phyloP scores from a whole-genome alignment of 2,888 invertebrate genomes.

The Chouioia cunea region DNA sequence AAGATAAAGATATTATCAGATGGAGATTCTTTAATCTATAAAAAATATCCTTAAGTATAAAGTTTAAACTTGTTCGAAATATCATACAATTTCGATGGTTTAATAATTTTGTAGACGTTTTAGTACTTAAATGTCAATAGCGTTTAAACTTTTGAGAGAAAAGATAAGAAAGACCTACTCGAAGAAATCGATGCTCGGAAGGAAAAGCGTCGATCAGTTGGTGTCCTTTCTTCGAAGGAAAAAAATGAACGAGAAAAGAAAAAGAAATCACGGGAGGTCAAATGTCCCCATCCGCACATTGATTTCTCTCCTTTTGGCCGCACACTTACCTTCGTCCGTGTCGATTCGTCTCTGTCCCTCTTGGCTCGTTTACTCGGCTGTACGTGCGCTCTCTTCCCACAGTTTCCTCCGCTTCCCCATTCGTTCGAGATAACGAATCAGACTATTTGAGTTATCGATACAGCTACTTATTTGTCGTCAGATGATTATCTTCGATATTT shows the following conservation, averaged over 20 bases:
- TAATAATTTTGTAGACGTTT: no score
- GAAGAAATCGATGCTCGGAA: no score
- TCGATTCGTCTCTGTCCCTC: constrained; percentile 40
- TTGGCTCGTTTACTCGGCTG: constrained; percentile 4
- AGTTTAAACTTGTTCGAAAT: no score
- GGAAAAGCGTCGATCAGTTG: no score
- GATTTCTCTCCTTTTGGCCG: constrained; percentile 20
- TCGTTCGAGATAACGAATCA: constrained; percentile 33
- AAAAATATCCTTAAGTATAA: no score
- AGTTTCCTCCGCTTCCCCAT: no score
- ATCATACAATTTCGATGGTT: no score
- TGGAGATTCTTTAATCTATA: no score
- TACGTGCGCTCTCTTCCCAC: constrained; percentile 6
- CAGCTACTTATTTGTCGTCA: constrained; percentile 32
- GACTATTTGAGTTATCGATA: neutral
- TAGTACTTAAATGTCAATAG: no score
- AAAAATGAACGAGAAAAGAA: neutral
- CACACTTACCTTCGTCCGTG: constrained; percentile 1
- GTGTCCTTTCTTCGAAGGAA: constrained; percentile 10
- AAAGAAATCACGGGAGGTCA: constrained; percentile 11
- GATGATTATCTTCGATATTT: neutral
- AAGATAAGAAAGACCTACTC: no score
- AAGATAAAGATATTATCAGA: no score
- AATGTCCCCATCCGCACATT: neutral
- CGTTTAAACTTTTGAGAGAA: no score